Evolutionary conservation across 2,888 invertebrate species (phyloP).

Genomic region (Ernsta delagoae): DNA sequence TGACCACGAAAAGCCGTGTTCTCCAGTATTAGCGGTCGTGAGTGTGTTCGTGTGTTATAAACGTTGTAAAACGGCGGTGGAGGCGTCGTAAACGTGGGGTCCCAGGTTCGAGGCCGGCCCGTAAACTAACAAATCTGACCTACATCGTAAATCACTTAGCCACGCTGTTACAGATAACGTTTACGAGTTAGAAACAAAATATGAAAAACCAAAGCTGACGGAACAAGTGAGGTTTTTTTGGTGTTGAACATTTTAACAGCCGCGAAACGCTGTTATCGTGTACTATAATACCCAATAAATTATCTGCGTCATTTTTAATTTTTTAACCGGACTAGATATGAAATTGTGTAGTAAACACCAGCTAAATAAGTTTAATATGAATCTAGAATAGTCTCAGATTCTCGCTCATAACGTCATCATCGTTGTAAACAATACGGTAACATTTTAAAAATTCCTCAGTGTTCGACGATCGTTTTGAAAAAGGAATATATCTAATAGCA

Average conservation of each 20-base stretch:
- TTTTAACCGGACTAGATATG: slow-evolving; percentile 14
- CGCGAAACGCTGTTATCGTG: slow-evolving; percentile 24
- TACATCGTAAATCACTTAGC: slow-evolving; percentile 82
- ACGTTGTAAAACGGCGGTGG: slow-evolving; percentile 65
- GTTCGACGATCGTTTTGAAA: slow-evolving; percentile 40
- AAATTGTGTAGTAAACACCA: background rate
- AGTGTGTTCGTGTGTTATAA: slow-evolving; percentile 58
- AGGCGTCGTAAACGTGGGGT: slow-evolving; percentile 70
- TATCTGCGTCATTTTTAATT: slow-evolving; percentile 17
- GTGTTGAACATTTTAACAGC: slow-evolving; percentile 34
- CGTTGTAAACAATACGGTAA: background rate
- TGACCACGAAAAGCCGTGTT: slow-evolving; percentile 35
- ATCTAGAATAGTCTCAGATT: too few relatives aligned
- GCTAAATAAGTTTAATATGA: background rate
- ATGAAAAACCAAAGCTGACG: slow-evolving; percentile 50
- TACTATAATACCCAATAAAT: slow-evolving; percentile 26
- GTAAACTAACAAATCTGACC: slow-evolving; percentile 84
- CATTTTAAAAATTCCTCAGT: slow-evolving; percentile 9
- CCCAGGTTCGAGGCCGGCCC: slow-evolving; percentile 71
- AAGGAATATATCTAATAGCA: slow-evolving; percentile 53
- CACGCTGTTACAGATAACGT: slow-evolving; percentile 80
- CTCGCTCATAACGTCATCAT: too few relatives aligned
- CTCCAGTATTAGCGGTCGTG: slow-evolving; percentile 36
- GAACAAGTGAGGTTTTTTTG: slow-evolving; percentile 31
- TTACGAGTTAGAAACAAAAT: slow-evolving; percentile 72